Conservation (phyloP, 2,888 invertebrate species). For the Nymphalis urticae region DNA sequence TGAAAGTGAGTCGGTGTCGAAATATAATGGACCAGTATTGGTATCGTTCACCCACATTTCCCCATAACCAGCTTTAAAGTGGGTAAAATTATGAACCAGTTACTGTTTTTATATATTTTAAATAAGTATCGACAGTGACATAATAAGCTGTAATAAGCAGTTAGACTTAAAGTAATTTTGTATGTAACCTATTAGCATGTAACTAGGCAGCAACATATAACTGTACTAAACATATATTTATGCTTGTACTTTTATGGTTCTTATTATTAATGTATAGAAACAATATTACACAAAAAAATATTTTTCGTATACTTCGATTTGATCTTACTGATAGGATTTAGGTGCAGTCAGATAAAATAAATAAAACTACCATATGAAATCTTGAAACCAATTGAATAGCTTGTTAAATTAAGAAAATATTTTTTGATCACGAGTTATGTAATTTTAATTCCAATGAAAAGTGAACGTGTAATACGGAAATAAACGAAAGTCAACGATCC, state of each 20-base stretch:
- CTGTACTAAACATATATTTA: too few species aligned
- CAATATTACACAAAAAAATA: too few species aligned
- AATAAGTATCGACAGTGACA: constrained; percentile 13
- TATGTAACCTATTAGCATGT: too few species aligned
- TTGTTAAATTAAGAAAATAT: background rate
- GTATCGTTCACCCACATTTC: constrained; percentile 72
- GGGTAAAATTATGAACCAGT: constrained; percentile 48
- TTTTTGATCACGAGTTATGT: background rate
- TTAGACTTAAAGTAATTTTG: background rate
- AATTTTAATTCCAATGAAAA: constrained; percentile 10
- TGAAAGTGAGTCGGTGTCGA: constrained; percentile 63
- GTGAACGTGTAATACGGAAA: constrained; percentile 49
- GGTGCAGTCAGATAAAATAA: background rate
- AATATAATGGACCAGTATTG: constrained; percentile 51
- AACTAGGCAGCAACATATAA: too few species aligned
- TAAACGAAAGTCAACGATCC: constrained; percentile 60
- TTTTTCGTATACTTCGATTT: too few species aligned
- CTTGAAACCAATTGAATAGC: too few species aligned
- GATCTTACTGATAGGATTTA: background rate
- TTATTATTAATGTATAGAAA: too few species aligned
- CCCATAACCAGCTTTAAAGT: constrained; percentile 55
- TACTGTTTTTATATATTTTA: constrained; percentile 20
- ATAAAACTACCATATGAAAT: too few species aligned
- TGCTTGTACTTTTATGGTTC: too few species aligned
- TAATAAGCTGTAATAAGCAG: background rate